Conservation (phyloP, 2,797 vertebrate genomes). For the Setipinna tenuifilis region DNA sequence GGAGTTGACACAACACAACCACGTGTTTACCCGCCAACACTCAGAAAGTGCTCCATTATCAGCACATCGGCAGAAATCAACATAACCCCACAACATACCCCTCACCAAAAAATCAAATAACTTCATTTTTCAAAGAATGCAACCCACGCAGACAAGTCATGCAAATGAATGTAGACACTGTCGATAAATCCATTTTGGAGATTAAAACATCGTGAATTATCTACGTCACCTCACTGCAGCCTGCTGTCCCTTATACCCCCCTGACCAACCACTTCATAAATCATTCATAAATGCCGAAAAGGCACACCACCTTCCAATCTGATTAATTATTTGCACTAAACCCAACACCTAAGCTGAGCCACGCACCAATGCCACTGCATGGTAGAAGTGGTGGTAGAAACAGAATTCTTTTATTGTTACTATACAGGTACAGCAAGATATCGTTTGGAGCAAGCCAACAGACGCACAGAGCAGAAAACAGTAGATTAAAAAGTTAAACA, state of each 20-base stretch:
- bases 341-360: conserved; percentile 36
- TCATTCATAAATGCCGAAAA: conserved; percentile 64
- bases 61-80: not conserved
- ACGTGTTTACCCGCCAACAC: not conserved
- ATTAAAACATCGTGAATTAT: not conserved
- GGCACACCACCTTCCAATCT: conserved; percentile 47
- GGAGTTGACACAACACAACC: not conserved
- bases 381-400: not conserved
- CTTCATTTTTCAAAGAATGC: not conserved
- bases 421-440: too few relatives aligned
- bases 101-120: not conserved
- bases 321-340: conserved; percentile 66
- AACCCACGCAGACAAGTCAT: not conserved
- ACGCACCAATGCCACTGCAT: not conserved
- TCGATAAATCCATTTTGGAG: not conserved
- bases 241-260: not conserved
- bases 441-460: too few relatives aligned
- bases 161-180: not conserved
- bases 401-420: not conserved
- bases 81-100: not conserved
- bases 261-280: conserved; percentile 52
- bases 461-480: too few relatives aligned
- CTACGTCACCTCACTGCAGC: not conserved
- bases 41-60: not conserved
- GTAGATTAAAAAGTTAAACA: too few relatives aligned